These are phyloP conservation scores for Steinernema khuongi DNA, from an alignment of 1,140 invertebrate genomes.

Conservation along the genomic window DNA sequence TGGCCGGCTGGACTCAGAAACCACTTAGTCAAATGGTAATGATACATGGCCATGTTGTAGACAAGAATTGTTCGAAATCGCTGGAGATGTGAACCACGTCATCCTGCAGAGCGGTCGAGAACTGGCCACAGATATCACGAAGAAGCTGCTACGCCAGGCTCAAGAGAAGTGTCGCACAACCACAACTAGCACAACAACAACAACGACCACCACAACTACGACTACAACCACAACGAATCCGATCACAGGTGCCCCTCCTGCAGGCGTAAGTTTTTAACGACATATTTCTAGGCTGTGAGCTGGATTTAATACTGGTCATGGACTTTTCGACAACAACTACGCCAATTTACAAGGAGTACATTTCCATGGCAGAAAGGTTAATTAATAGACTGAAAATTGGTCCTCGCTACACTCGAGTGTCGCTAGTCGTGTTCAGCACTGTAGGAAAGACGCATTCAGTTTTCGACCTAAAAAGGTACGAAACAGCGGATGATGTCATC, in stretches of 20 bases:
- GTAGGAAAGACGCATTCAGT: conserved; percentile 48
- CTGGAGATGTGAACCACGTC: conserved; percentile 55
- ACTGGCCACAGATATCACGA: conserved; percentile 53
- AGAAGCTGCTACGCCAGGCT: conserved; percentile 48
- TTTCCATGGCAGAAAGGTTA: conserved; percentile 39
- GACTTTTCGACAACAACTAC: conserved; percentile 56
- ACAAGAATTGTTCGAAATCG: conserved; percentile 52
- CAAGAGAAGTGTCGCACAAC: conserved; percentile 56
- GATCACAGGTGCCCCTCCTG: conserved; percentile 36
- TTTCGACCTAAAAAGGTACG: conserved; percentile 50
- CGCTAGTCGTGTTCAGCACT: conserved; percentile 49
- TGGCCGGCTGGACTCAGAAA: not conserved
- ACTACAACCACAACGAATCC: conserved; percentile 44
- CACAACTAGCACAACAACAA: conserved; percentile 52
- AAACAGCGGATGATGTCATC: conserved; percentile 49
- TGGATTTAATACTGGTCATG: conserved; percentile 52
- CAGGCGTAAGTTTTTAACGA: not conserved
- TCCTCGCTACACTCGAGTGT: conserved; percentile 55
- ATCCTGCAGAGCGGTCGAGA: conserved; percentile 53
- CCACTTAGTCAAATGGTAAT: conserved; percentile 1
- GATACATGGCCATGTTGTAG: conserved; percentile 39
- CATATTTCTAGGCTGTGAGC: conserved; percentile 41
- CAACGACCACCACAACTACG: conserved; percentile 51
- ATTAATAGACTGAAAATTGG: conserved; percentile 46
- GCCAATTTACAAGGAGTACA: conserved; percentile 50